phyloP scores from a whole-genome alignment of 2,113 vertebrate species.

The Ailurus styani region DNA sequence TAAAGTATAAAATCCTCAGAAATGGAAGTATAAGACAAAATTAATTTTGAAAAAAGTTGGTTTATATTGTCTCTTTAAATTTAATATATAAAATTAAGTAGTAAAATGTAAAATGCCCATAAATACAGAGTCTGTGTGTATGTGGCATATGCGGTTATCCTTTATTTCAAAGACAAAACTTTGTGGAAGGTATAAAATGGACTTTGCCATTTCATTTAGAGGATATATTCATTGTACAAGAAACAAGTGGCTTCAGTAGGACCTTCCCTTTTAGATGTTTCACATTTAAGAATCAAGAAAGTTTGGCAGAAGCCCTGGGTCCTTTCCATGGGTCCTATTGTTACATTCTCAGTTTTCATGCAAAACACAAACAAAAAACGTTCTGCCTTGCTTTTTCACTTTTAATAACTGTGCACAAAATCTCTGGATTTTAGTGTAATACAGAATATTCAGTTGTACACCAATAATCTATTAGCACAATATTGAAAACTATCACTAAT shows the following conservation, averaged over 20 bases:
- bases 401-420: not conserved
- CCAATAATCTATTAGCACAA: not conserved
- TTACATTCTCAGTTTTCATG: not conserved
- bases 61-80: not conserved
- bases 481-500: not conserved
- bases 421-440: not conserved
- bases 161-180: not conserved
- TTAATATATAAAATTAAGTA: not conserved
- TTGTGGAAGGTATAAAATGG: not conserved
- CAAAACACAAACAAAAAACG: not conserved
- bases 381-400: not conserved
- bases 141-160: not conserved
- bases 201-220: not conserved
- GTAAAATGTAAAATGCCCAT: not conserved
- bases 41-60: not conserved
- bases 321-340: not conserved
- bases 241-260: not conserved
- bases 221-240: not conserved
- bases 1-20: not conserved
- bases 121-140: not conserved
- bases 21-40: not conserved
- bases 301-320: not conserved
- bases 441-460: not conserved
- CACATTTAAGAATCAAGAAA: not conserved
- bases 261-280: not conserved